Conservation (phyloP, 2,113 vertebrate genomes). For the Phalacrocorax carbo region DNA sequence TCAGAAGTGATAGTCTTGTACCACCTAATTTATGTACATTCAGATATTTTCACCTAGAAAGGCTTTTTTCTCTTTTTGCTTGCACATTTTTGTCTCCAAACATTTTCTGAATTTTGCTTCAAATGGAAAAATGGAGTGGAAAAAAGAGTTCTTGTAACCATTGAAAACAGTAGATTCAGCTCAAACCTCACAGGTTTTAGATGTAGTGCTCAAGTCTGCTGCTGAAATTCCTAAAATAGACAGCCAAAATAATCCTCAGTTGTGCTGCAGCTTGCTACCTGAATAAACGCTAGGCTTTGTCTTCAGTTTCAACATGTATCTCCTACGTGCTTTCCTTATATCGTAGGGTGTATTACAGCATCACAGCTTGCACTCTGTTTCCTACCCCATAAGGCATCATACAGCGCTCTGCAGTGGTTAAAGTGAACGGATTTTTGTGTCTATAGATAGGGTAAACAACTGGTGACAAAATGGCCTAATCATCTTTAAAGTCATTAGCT, state of each 20-base stretch:
- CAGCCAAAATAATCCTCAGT: background rate
- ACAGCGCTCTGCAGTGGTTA: background rate
- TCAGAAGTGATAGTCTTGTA: background rate
- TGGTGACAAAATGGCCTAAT: background rate
- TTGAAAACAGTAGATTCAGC: background rate
- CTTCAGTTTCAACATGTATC: background rate
- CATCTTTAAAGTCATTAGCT: constrained; percentile 23
- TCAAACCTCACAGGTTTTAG: background rate
- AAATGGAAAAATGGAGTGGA: background rate
- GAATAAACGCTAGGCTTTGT: background rate
- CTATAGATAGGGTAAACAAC: constrained; percentile 7
- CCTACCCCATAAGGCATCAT: background rate
- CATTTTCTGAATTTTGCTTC: background rate
- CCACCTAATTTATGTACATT: background rate
- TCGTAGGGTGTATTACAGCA: background rate
- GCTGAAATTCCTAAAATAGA: background rate
- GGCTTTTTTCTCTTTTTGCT: background rate
- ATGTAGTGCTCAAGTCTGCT: background rate
- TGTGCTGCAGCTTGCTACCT: background rate
- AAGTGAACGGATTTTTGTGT: background rate
- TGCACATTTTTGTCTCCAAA: background rate
- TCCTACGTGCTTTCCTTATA: background rate
- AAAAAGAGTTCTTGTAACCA: background rate
- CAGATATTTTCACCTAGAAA: background rate
- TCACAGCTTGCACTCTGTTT: background rate